These are phyloP conservation scores for Psilopsiagon aymara DNA, from an alignment of 2,113 vertebrate genomes.

Conservation along the genomic window DNA sequence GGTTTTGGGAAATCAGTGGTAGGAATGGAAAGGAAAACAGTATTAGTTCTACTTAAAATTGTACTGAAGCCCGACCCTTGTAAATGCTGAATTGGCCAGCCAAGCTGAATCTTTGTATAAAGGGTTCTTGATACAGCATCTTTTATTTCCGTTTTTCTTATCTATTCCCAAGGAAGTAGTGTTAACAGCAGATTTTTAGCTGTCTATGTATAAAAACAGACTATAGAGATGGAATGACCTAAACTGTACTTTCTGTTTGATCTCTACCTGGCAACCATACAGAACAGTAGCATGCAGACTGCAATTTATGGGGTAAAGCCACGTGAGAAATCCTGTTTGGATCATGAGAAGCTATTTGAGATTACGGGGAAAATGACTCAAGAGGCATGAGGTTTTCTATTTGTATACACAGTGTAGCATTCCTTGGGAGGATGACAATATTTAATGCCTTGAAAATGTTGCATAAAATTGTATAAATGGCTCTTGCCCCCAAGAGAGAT, in stretches of 20 bases:
- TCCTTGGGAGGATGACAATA: background rate
- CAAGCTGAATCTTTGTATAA: background rate
- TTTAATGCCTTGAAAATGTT: slow-evolving; percentile 2
- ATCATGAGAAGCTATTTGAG: background rate
- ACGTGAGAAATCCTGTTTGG: background rate
- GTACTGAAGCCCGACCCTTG: background rate
- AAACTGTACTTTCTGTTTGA: background rate
- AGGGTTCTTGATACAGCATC: background rate
- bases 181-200: background rate
- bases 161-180: background rate
- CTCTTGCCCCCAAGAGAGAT: background rate
- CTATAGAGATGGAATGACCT: background rate
- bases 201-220: background rate
- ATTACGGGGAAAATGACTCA: slow-evolving; percentile 12
- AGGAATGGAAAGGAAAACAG: background rate
- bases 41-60: background rate
- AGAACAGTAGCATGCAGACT: background rate
- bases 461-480: background rate
- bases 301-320: background rate
- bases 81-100: background rate
- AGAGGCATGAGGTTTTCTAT: slow-evolving; percentile 28
- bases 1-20: background rate
- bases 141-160: background rate
- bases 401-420: slow-evolving; percentile 2
- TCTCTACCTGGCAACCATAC: background rate